Evolutionary conservation across 1,140 invertebrate species (phyloP), one percentile per base, ranked within the genome.

Genomic region (Oppia nitens): DNA sequence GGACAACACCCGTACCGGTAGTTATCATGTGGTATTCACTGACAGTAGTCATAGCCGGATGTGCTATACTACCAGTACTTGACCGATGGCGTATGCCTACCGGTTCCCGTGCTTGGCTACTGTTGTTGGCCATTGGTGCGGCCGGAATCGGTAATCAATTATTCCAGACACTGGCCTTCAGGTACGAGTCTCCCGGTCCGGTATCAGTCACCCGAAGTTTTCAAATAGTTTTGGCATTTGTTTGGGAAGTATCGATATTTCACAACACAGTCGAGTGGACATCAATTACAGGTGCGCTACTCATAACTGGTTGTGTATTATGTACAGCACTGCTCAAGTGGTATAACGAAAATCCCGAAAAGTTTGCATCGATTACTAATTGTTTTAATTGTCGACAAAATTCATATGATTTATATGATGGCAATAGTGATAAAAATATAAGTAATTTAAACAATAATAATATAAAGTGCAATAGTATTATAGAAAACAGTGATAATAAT

Each of bases 101-200:
- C 56, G 85, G 83, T 71, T 81, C 82, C 3, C 74, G 77, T 2
- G 85, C 87, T 65, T 75, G 84, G 64, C 76, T 83, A 66, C 71
- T 87, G n/a, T 81, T 89, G 32, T 77, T 89, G 24, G 81, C 83
- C 32, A 72, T 89, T 24, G 87, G 83, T 29, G 66, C 86, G 14
- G 87, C 88, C 64, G 89, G 85, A 73, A 88, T 89, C 69, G 77
- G 83, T 27, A 87, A 86, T 1, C 87, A 91, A 71, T 87, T 90
- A 53, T 73, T 89, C 25, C 69, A 90, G 9, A 89, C 87, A 2
- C 75, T 88, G 64, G 84, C 88, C 4, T 72, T 90, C 52, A 84
- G 90, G 71, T 75, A 87, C 66, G 88, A 92, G 70, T 83, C 89
- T 70, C 87, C 87, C 2, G 86, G 86, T 12, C 85, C 86, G 21